A percentile compares a stretch with the other conserved stretches of the same genome.
phyloP scores from a whole-genome alignment of 2,797 vertebrate genomes.

The Sardinella longiceps region DNA sequence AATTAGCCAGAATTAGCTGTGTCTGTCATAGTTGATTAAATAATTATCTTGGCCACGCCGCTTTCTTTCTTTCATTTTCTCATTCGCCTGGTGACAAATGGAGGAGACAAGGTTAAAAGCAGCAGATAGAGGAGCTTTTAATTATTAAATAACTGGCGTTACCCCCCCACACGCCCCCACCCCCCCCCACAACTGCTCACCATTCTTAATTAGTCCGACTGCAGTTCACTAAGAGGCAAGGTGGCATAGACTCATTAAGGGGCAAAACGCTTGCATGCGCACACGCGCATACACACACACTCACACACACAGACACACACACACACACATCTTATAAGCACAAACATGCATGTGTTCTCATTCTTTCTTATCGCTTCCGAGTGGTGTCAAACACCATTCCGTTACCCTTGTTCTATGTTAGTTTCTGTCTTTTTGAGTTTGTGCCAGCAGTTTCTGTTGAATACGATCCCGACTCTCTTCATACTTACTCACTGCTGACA shows the following conservation, averaged over 20 bases:
- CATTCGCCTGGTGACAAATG: constrained; percentile 30
- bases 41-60: constrained; percentile 60
- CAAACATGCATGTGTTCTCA: neutral
- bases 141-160: constrained; percentile 72
- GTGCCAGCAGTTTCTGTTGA: neutral
- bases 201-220: constrained; percentile 71
- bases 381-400: neutral
- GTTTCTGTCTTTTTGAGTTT: neutral
- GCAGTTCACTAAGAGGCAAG: constrained; percentile 51
- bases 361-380: neutral
- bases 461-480: neutral
- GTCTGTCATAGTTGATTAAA: constrained; percentile 66
- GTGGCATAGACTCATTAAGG: constrained; percentile 60
- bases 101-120: constrained; percentile 64
- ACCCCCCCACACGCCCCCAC: too few species aligned
- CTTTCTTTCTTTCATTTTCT: constrained; percentile 53
- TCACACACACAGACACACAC: neutral
- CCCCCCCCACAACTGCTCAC: constrained; percentile 47
- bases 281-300: constrained; percentile 1
- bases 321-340: neutral
- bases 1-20: constrained; percentile 50
- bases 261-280: constrained; percentile 38
- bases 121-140: constrained; percentile 61
- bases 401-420: neutral
- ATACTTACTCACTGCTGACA: neutral